Evolutionary conservation across 2,888 invertebrate species (phyloP), one percentile per base, ranked within the genome.

Genomic region (Athalia circularis): DNA sequence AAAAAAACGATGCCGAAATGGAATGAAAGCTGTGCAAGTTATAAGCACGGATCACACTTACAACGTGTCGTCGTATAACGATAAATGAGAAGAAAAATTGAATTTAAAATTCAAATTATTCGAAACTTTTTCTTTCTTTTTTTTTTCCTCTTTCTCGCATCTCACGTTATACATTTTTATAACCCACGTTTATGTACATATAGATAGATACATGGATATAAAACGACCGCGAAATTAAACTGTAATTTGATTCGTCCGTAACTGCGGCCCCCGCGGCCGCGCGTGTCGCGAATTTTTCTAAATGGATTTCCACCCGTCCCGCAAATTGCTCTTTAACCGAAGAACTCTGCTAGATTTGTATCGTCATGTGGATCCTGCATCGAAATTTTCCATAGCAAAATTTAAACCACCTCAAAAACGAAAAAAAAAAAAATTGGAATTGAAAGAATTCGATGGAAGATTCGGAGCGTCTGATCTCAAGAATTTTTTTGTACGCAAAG

Each of bases 221-320:
- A 72, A 47, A 89, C 87, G 85, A 84, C 86, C 86, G 86, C 87
- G 87, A 89, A 89, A 89, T 89, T 89, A 89, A 89, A 89, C 87
- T 85, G 88, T 89, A 87, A 89, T 89, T 89, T 88, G 85, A 88
- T 88, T 88, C 86, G 79, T 2, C 29, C 29, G 29, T 29, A 29
- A 29, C 29, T 29, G 29, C 29, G 2, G 29, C 29, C 29, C 29
- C 83, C 81, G 81, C 81, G 80, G 78, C 80, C 77, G 79, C 80
- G 54, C 47, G 54, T 75, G 45, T 62, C 62, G 62, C 75, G 43
- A 29, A 29, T 61, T 75, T 75, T 75, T 75, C 13, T 64, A 62
- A 62, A 47, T 62, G n/a, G 50, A 75, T 75, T 75, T 61, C 52
- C 75, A 64, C 48, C 47, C 29, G 2, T 29, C 29, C 29, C 13